phyloP scores from a whole-genome alignment of 2,113 vertebrate genomes.

The Ameiurus melas region DNA sequence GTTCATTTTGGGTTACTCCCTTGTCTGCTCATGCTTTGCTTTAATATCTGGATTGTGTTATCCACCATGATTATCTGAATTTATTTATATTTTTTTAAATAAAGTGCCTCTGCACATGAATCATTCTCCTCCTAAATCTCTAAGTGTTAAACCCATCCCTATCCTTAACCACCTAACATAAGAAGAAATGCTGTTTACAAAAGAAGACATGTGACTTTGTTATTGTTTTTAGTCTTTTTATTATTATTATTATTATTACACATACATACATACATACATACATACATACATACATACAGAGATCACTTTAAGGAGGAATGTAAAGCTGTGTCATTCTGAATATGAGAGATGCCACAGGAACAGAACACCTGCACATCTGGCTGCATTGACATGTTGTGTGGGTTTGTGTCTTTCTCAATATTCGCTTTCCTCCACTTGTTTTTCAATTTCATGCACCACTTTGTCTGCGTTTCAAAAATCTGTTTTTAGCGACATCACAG shows the following conservation, averaged over 20 bases:
- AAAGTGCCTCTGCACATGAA: not conserved
- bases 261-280: too few species aligned
- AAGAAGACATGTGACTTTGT: not conserved
- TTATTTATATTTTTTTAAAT: too few species aligned
- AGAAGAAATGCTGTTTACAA: not conserved
- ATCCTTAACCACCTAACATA: not conserved
- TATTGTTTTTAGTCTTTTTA: not conserved
- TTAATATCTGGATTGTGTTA: not conserved
- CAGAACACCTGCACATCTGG: slow-evolving; percentile 16
- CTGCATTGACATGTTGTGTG: slow-evolving; percentile 9
- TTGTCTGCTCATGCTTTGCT: not conserved
- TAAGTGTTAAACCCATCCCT: not conserved
- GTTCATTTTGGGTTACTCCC: not conserved
- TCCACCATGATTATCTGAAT: not conserved
- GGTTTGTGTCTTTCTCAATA: not conserved
- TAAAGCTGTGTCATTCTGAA: slow-evolving; percentile 16
- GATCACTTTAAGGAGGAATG: not conserved
- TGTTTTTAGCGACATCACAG: not conserved
- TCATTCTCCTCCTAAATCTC: not conserved
- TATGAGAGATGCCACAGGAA: slow-evolving; percentile 37
- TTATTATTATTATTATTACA: not conserved
- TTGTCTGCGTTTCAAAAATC: not conserved
- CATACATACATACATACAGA: not conserved
- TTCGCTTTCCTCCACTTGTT: not conserved
- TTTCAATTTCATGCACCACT: not conserved